Base-by-base conservation (phyloP, 1,140 invertebrate genomes). In the Calosoma granatense region DNA sequence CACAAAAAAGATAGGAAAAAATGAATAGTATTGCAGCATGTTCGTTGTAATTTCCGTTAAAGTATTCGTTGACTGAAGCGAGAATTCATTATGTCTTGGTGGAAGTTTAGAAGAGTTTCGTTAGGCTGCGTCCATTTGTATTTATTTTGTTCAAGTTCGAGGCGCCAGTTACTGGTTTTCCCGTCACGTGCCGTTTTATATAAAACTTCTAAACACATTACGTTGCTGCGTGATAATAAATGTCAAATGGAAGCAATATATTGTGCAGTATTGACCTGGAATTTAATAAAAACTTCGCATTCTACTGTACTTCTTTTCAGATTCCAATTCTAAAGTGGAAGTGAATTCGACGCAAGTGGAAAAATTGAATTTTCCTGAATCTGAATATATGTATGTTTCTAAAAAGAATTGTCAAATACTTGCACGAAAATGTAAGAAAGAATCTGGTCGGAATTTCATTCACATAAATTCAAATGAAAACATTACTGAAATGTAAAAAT, bases 171-270 rank as follows among this genome's bases (percentile, higher is more conserved):
- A 9, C 41, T 47, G 41, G 41, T 47, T 47, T 47, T n/a, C 41
- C 9, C 15, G 15, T 47, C 41, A 47, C 41, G 41, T 47, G 17
- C 41, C 9, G 17, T 47, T 47, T 47, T 47, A 47, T 47, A 47
- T 47, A 47, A 47, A 47, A 47, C 41, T 47, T 47, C 41, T 47
- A 47, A 47, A 47, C 41, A 47, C 41, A 47, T 47, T 47, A 47
- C 41, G 41, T 17, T 6, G 41, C 41, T 47, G 41, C 41, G 41
- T 47, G 41, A 47, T 47, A 47, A 47, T 47, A 47, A 47, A 47
- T 47, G 41, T 47, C 41, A 47, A 47, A 47, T 47, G 41, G 41
- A 47, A 47, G 41, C 41, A 47, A 47, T 47, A 47, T 9, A 47
- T 47, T 47, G 41, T 47, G 17, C 15, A 47, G 41, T 47, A 47